Percentiles rank a stretch among this genome's conserved stretches.
Conservation (phyloP, 2,797 vertebrate species). For the Pithecia hirsuta region DNA sequence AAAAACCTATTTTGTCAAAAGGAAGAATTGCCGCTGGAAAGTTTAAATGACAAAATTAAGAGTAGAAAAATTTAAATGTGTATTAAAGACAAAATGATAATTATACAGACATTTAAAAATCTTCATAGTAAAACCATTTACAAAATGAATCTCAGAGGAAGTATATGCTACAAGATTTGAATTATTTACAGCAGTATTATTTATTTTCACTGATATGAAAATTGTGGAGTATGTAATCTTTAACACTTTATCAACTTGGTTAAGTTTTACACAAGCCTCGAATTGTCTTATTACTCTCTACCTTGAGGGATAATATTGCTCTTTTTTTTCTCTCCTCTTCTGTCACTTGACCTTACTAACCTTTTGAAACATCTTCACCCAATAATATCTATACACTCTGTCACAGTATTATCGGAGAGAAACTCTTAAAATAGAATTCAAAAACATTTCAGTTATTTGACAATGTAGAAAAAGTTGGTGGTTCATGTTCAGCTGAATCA, state of each 20-base stretch:
- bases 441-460: slow-evolving; percentile 3
- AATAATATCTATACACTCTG: not conserved
- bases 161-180: slow-evolving; percentile 5
- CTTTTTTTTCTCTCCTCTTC: not conserved
- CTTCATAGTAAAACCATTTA: slow-evolving; percentile 51
- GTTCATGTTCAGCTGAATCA: not conserved
- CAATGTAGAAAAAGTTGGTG: not conserved
- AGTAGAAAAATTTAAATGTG: slow-evolving; percentile 57
- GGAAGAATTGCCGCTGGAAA: slow-evolving; percentile 62
- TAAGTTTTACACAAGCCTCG: not conserved
- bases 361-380: not conserved
- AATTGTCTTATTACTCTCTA: not conserved
- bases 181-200: slow-evolving; percentile 36
- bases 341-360: not conserved
- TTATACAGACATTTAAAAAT: slow-evolving; percentile 61
- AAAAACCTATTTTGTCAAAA: slow-evolving; percentile 60
- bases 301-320: not conserved
- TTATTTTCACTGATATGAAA: slow-evolving; percentile 51
- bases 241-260: not conserved
- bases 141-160: slow-evolving; percentile 47
- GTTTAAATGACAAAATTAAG: slow-evolving; percentile 69
- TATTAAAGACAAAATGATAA: slow-evolving; percentile 60
- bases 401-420: not conserved
- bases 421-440: not conserved
- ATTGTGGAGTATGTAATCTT: not conserved